phyloP scores from a whole-genome alignment of 2,113 vertebrate species.

The Aegotheles bennettii region DNA sequence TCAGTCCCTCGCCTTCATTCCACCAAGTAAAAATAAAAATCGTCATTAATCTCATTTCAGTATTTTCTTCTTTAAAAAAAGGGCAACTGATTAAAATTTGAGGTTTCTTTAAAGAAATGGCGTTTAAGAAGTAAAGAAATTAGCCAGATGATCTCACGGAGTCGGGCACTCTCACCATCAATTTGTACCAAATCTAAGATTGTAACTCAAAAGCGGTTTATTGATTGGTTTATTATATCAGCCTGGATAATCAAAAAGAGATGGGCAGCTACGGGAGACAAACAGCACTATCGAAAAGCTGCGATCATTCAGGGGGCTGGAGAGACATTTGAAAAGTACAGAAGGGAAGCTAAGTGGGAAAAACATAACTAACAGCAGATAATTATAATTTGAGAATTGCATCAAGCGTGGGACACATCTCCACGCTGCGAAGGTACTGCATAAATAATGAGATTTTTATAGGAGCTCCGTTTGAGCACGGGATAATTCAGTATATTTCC shows the following conservation, averaged over 20 bases:
- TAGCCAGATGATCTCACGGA: neutral
- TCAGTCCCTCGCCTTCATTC: neutral
- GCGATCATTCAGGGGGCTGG: neutral
- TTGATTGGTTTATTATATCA: neutral
- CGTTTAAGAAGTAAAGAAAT: neutral
- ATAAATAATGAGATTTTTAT: neutral
- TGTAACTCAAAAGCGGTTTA: neutral
- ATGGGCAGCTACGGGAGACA: neutral
- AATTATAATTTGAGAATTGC: neutral
- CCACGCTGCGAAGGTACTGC: rapidly evolving
- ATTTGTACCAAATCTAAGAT: neutral
- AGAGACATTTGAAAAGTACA: neutral
- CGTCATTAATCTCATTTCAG: rapidly evolving
- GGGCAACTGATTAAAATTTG: neutral
- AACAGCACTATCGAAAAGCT: neutral
- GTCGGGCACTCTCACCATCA: neutral
- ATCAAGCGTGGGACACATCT: neutral
- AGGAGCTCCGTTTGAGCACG: neutral
- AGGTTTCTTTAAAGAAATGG: neutral
- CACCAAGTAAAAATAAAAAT: neutral
- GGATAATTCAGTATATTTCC: neutral
- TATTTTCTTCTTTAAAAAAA: neutral
- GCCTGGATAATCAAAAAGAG: neutral
- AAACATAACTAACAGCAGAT: neutral
- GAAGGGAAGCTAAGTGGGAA: neutral